A percentile compares a stretch with the other conserved stretches of the same genome.
Evolutionary conservation across 2,797 vertebrate species (phyloP).

Genomic region (Rhynchonycteris naso): DNA sequence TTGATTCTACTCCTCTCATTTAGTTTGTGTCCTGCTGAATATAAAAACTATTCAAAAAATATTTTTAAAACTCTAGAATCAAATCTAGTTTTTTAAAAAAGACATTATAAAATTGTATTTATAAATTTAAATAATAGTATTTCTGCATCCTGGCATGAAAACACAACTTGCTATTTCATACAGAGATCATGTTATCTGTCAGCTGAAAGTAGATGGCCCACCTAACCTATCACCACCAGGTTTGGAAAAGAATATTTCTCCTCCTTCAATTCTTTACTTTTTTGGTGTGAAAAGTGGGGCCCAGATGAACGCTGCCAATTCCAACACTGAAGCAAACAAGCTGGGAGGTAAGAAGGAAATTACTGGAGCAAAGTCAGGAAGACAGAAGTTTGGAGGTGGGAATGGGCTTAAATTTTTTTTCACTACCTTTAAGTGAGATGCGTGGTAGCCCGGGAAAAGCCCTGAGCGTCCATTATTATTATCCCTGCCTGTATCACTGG

Average conservation of each 20-base stretch:
- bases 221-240: neutral
- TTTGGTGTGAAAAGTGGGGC: neutral
- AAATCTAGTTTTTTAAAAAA: neutral
- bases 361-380: neutral
- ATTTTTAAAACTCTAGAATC: constrained; percentile 2
- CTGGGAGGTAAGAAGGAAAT: neutral
- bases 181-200: neutral
- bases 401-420: neutral
- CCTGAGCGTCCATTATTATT: neutral
- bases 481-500: neutral
- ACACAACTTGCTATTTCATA: neutral
- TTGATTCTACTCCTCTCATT: neutral
- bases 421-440: neutral
- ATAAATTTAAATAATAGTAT: constrained; percentile 12
- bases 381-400: neutral
- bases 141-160: neutral
- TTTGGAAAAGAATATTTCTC: neutral
- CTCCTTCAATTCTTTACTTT: neutral
- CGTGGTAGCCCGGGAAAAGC: neutral
- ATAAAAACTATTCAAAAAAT: neutral
- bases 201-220: neutral
- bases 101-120: neutral
- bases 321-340: neutral
- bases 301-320: neutral
- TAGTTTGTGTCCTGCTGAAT: neutral